phyloP scores from a whole-genome alignment of 2,888 invertebrate species.

The Muscina levida region DNA sequence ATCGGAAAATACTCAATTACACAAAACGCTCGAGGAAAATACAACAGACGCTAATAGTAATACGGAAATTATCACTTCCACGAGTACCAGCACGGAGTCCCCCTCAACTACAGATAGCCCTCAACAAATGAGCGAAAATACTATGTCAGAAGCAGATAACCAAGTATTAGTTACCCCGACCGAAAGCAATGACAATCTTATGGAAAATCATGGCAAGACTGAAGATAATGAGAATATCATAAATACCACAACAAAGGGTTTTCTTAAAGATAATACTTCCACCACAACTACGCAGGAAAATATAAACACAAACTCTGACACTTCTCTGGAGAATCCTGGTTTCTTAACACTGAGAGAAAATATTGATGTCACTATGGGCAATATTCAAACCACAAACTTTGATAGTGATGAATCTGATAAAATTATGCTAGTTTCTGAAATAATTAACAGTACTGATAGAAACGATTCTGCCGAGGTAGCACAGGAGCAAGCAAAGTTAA shows the following conservation, averaged over 20 bases:
- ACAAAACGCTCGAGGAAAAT: background rate
- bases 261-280: background rate
- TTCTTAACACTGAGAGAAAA: background rate
- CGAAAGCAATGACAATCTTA: background rate
- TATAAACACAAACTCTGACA: background rate
- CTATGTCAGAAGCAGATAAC: background rate
- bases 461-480: background rate
- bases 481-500: background rate
- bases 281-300: background rate
- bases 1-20: background rate
- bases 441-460: background rate
- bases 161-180: background rate
- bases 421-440: too few relatives aligned
- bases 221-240: background rate
- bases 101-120: too few relatives aligned
- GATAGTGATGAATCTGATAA: background rate
- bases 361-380: background rate
- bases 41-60: background rate
- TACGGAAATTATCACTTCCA: background rate
- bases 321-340: conserved; percentile 6
- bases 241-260: background rate
- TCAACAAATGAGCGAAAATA: background rate
- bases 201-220: background rate
- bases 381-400: background rate
- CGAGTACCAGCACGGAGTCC: background rate